Evolutionary conservation across 2,888 invertebrate species (phyloP).

Genomic region (Mythimna albipuncta): DNA sequence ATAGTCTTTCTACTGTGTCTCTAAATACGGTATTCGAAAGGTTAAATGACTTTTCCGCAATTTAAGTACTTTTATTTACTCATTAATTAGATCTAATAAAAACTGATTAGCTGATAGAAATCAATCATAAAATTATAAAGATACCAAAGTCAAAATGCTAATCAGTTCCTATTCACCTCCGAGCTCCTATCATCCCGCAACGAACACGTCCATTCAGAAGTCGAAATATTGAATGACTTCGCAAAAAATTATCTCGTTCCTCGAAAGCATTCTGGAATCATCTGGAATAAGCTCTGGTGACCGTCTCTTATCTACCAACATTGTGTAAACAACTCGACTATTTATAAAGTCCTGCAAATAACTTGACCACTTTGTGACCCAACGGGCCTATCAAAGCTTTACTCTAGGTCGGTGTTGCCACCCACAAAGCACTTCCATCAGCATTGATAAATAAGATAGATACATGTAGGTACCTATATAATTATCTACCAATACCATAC

Average conservation of each 20-base stretch:
- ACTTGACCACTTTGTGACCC: slow-evolving; percentile 69
- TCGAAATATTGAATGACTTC: neutral
- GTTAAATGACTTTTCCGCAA: too few species aligned
- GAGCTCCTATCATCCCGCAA: neutral
- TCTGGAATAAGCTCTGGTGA: slow-evolving; percentile 59
- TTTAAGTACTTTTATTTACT: too few species aligned
- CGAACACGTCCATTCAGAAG: neutral
- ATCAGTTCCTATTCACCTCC: too few species aligned
- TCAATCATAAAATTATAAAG: too few species aligned
- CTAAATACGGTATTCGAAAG: too few species aligned
- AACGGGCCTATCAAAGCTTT: slow-evolving; percentile 67
- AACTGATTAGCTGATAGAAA: too few species aligned
- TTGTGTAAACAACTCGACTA: slow-evolving; percentile 79
- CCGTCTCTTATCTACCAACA: slow-evolving; percentile 72
- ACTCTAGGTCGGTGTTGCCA: slow-evolving; percentile 54
- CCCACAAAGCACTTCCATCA: slow-evolving; percentile 42
- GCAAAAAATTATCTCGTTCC: neutral
- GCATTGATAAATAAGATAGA: slow-evolving; percentile 23
- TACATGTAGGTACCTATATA: neutral
- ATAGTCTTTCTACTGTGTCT: too few species aligned
- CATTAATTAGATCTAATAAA: too few species aligned
- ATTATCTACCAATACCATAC: neutral
- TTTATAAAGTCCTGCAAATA: slow-evolving; percentile 74
- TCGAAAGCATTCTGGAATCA: slow-evolving; percentile 67
- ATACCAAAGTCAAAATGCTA: too few species aligned